These are phyloP conservation scores for Caenorhabditis afra DNA, from an alignment of 2,888 invertebrate genomes.

Conservation along the genomic window DNA sequence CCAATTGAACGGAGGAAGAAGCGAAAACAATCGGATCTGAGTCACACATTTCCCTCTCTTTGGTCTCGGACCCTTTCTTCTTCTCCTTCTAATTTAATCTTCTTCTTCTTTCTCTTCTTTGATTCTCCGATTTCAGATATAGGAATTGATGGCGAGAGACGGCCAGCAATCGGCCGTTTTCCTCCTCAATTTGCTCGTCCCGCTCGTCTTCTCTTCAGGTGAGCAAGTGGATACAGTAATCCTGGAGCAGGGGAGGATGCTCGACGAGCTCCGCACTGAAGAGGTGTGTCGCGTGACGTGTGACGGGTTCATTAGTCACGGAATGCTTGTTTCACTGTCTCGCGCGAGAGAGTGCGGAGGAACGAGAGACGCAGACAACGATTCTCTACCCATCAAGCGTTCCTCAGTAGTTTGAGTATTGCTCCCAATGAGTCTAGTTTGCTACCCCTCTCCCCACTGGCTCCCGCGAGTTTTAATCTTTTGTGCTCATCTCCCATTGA, in stretches of 20 bases:
- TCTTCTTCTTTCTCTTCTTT: slow-evolving; percentile 4
- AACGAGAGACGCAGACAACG: too few relatives aligned
- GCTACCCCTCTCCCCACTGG: background rate
- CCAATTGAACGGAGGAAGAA: background rate
- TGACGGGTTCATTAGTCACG: too few relatives aligned
- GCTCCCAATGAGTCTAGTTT: slow-evolving; percentile 6
- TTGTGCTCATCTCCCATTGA: background rate
- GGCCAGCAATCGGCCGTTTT: slow-evolving; percentile 23
- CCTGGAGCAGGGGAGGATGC: too few relatives aligned
- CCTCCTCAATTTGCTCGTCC: slow-evolving; percentile 18
- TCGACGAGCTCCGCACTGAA: too few relatives aligned
- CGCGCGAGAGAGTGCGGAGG: too few relatives aligned
- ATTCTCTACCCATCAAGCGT: background rate
- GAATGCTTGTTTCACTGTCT: too few relatives aligned
- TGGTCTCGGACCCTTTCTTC: slow-evolving; percentile 6
- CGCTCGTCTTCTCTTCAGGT: slow-evolving; percentile 27
- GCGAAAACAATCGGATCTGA: slow-evolving; percentile 35
- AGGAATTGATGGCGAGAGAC: slow-evolving; percentile 53
- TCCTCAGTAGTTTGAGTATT: slow-evolving; percentile 10
- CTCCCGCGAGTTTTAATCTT: too few relatives aligned
- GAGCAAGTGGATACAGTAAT: background rate
- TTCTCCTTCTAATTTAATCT: slow-evolving; percentile 15
- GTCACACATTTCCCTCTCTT: slow-evolving; percentile 11
- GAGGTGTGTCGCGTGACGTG: too few relatives aligned
- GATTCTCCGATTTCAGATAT: background rate